Base-by-base conservation (phyloP, 2,113 vertebrate species). In the Perca fluviatilis region DNA sequence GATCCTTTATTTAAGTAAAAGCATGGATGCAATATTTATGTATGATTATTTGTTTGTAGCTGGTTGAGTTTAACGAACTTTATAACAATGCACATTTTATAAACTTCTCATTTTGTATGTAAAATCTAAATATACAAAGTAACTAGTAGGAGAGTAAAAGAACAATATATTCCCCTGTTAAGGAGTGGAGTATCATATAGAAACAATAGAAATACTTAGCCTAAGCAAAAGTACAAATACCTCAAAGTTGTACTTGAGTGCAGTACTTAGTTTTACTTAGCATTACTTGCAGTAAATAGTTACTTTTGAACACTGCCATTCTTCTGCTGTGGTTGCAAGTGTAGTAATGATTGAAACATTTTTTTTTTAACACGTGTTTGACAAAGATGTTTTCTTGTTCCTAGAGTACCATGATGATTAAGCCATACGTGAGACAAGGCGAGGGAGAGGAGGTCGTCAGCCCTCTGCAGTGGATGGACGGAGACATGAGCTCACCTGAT, bases 401-500 rank as follows among this genome's bases (percentile, higher is more conserved):
- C 30, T 82, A 98, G 95, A 82, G 80, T 73, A 82, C 74, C 16
- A 96, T 94, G 94, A 97, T 97, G 97, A 95, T 96, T 87, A 97
- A 97, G 86, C 88, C 91, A 0, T 96, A 94, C 0, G 0, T 87
- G 91, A 94, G 97, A 74, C 53, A 95, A 80, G 92, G 93, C 19
- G 96, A 96, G 64, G 95, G 95, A 91, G 93, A 95, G 0, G 96
- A 98, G 85, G 94, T 96, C 0, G 82, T 95, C 83, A 95, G 92
- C 85, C 88, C 95, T 43, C 94, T 95, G 27, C 92, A 94, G 61
- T 99, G 98, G 97, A 91, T 96, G 88, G 97, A 97, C 0, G 96
- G 96, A 54, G 85, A 94, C 2, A 75, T 96, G 72, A 94, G 85
- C 61, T 95, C 96, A 73, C 96, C 97, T 67, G 97, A 95, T 0